Base-by-base conservation (phyloP, 2,888 invertebrate species). In the Calameuta filiformis region DNA sequence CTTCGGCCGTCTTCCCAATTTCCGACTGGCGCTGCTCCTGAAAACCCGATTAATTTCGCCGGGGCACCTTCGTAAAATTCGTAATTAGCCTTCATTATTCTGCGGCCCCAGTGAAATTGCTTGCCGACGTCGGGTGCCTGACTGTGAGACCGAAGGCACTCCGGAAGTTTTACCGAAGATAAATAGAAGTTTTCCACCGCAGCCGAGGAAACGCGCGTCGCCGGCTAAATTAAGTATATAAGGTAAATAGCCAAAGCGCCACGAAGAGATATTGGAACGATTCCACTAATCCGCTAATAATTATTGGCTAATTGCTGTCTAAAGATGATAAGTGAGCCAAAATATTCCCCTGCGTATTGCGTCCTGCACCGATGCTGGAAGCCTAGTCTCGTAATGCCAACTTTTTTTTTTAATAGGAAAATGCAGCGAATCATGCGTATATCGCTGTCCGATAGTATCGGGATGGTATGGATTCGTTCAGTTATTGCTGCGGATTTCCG, bases 61-160 rank as follows among this genome's bases (percentile, higher is more conserved):
- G 69, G 73, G n/a, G 40, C 71, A 68, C 75, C 78, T 76, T 75
- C 76, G 83, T 79, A 79, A 84, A 82, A 81, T 83, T 83, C 56
- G 76, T 81, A 83, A 85, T 83, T 85, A 83, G 78, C 81, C 76
- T 81, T 84, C 81, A 80, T 85, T 84, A 83, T 81, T 79, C 69
- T 76, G 78, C 76, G 79, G 68, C 73, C 76, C 75, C 77, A 75
- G 76, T 68, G 77, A 78, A 83, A 83, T 84, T 81, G 78, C 80
- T 81, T 80, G 33, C 71, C 56, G 56, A 56, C 56, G 56, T 23
- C 56, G 56, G 56, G 9, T 0, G 56, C 56, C 56, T 15, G 56
- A 56, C 23, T 56, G 56, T 23, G 23, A 56, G 56, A 56, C 56
- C 56, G 56, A 56, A 56, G 56, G 23, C 56, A 23, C 56, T 56